These are phyloP conservation scores for Pollenia labialis DNA, from an alignment of 2,888 invertebrate genomes.

Conservation along the genomic window DNA sequence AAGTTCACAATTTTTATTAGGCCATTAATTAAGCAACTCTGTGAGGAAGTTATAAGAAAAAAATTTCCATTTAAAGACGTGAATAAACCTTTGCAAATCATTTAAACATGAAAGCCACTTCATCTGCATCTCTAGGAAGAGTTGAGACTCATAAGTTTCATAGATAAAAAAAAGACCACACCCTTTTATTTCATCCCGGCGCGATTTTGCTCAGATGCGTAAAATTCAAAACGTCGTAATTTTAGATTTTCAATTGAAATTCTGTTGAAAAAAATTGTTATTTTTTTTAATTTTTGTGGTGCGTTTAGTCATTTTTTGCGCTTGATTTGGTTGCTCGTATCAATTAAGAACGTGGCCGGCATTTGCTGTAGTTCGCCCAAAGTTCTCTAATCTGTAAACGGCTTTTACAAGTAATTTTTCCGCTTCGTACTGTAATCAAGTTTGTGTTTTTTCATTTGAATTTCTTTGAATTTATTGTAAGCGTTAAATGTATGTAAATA, in stretches of 20 bases:
- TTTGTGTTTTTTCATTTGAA: conserved; percentile 48
- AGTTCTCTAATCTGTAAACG: conserved; percentile 35
- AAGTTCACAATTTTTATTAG: conserved; percentile 33
- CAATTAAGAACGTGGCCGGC: conserved; percentile 82
- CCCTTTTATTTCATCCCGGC: background rate
- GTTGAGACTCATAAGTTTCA: background rate
- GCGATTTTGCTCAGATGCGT: conserved; percentile 8
- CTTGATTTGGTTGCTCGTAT: conserved; percentile 76
- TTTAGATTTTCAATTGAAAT: conserved; percentile 23
- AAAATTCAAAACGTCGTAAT: conserved; percentile 33
- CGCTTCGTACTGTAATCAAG: conserved; percentile 52
- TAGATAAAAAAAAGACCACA: background rate
- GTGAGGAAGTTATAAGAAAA: background rate
- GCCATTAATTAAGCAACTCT: conserved; percentile 26
- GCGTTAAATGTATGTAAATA: conserved; percentile 36
- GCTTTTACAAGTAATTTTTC: conserved; percentile 17
- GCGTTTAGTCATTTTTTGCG: conserved; percentile 74
- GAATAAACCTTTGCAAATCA: conserved; percentile 8
- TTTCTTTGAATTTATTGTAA: conserved; percentile 56
- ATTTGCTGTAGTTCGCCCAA: conserved; percentile 66
- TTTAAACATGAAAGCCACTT: background rate
- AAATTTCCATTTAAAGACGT: background rate
- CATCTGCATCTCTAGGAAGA: background rate
- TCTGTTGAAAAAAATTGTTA: conserved; percentile 5
- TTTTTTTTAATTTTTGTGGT: conserved; percentile 63